Conservation (phyloP, 1,140 invertebrate genomes). For the Bathynomus jamesi region DNA sequence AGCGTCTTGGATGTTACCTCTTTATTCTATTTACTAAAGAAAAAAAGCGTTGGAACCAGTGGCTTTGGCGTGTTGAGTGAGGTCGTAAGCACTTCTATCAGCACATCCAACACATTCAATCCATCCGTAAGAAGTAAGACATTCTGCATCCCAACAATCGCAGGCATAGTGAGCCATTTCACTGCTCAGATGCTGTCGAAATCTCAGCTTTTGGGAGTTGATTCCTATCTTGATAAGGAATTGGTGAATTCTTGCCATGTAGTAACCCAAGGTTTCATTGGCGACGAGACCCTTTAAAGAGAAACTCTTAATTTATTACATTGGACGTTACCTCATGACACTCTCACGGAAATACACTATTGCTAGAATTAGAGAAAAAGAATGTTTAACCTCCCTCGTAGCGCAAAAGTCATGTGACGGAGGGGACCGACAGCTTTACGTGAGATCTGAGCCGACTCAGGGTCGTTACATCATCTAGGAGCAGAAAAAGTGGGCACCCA, state of each 20-base stretch:
- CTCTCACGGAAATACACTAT: too few relatives aligned
- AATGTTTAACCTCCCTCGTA: too few relatives aligned
- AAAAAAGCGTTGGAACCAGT: slow-evolving; percentile 54
- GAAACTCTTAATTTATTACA: too few relatives aligned
- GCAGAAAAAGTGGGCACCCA: too few relatives aligned
- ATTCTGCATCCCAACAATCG: slow-evolving; percentile 98
- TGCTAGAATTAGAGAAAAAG: too few relatives aligned
- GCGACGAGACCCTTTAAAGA: neutral
- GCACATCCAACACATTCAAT: slow-evolving; percentile 99
- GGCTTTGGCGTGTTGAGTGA: slow-evolving; percentile 86
- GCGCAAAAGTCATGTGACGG: too few relatives aligned
- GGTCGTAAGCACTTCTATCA: slow-evolving; percentile 94
- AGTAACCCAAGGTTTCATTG: slow-evolving; percentile 92
- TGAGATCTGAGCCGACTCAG: too few relatives aligned
- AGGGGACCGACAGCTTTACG: too few relatives aligned
- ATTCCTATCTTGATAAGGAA: slow-evolving; percentile 79
- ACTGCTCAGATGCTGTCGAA: slow-evolving; percentile 96
- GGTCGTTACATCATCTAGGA: too few relatives aligned
- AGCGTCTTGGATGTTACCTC: too few relatives aligned
- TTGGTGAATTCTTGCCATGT: slow-evolving; percentile 87
- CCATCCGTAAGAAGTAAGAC: slow-evolving; percentile 94
- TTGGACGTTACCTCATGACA: too few relatives aligned
- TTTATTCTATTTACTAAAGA: too few relatives aligned
- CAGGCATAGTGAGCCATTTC: slow-evolving; percentile 99
- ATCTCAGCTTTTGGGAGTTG: slow-evolving; percentile 73